Evolutionary conservation across 2,888 invertebrate genomes (phyloP).

Genomic region (Coelopa pilipes): DNA sequence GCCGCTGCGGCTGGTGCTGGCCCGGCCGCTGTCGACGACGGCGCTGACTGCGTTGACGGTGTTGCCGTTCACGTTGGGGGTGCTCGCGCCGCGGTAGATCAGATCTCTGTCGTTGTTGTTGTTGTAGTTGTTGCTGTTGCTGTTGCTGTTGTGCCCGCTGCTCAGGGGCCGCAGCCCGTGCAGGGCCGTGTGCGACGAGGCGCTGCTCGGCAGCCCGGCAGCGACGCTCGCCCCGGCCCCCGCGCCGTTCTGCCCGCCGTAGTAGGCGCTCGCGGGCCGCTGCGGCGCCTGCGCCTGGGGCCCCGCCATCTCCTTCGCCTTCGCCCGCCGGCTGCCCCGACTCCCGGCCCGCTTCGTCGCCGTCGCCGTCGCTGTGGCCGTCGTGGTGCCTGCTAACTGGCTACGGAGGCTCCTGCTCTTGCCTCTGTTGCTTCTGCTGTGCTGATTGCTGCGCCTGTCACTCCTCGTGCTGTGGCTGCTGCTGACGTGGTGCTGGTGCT

Average conservation of each 20-base stretch:
- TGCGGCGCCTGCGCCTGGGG: slow-evolving; percentile 66
- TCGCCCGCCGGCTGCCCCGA: background rate
- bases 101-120: slow-evolving; percentile 63
- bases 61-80: slow-evolving; percentile 9
- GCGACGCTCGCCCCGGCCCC: slow-evolving; percentile 47
- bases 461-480: slow-evolving; percentile 16
- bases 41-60: slow-evolving; percentile 25
- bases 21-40: slow-evolving; percentile 40
- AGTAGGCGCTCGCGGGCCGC: slow-evolving; percentile 64
- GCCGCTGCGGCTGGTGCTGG: slow-evolving; percentile 44
- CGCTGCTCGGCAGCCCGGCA: slow-evolving; percentile 42
- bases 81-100: slow-evolving; percentile 60
- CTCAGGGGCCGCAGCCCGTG: slow-evolving; percentile 62
- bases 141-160: slow-evolving; percentile 51
- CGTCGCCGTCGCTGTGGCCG: background rate
- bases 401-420: no score
- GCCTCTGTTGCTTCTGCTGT: no score
- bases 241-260: slow-evolving; percentile 57
- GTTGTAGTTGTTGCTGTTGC: slow-evolving; percentile 63
- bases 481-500: no score
- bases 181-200: slow-evolving; percentile 60
- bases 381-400: background rate
- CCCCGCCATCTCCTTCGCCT: slow-evolving; percentile 58
- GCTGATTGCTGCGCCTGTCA: background rate
- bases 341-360: slow-evolving; percentile 57